These are phyloP conservation scores for Ashinkailepas kermadecensis DNA, from an alignment of 2,888 invertebrate species.

Conservation along the genomic window DNA sequence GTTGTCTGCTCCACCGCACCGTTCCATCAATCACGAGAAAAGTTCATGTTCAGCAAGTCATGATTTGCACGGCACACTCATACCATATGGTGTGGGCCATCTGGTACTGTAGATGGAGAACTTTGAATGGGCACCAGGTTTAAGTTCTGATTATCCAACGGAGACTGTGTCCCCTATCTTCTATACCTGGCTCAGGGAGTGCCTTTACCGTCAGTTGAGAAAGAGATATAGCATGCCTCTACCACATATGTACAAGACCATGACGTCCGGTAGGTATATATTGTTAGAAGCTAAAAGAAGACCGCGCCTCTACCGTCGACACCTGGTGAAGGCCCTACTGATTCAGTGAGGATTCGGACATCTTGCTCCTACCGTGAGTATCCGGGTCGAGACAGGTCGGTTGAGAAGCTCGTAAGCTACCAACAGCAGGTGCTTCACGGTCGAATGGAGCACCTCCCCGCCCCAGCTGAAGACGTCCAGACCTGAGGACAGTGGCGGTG, in stretches of 20 bases:
- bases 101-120: too few relatives aligned
- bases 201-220: too few relatives aligned
- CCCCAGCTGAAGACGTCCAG: slow-evolving; percentile 67
- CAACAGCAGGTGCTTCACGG: slow-evolving; percentile 56
- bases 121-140: too few relatives aligned
- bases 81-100: too few relatives aligned
- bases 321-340: neutral
- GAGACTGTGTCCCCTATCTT: too few relatives aligned
- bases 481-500: slow-evolving; percentile 6
- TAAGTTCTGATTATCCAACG: too few relatives aligned
- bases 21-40: too few relatives aligned
- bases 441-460: slow-evolving; percentile 56
- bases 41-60: too few relatives aligned
- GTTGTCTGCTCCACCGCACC: too few relatives aligned
- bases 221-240: neutral
- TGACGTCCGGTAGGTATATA: neutral
- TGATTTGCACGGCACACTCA: too few relatives aligned
- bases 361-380: slow-evolving; percentile 51
- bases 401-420: slow-evolving; percentile 69
- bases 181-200: too few relatives aligned
- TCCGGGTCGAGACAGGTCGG: slow-evolving; percentile 62
- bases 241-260: neutral
- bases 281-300: neutral
- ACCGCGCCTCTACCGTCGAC: neutral
- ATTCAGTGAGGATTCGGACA: neutral